Evolutionary conservation across 2,113 vertebrate species (phyloP), one percentile per base, ranked within the genome.

Genomic region (Anoplopoma fimbria): DNA sequence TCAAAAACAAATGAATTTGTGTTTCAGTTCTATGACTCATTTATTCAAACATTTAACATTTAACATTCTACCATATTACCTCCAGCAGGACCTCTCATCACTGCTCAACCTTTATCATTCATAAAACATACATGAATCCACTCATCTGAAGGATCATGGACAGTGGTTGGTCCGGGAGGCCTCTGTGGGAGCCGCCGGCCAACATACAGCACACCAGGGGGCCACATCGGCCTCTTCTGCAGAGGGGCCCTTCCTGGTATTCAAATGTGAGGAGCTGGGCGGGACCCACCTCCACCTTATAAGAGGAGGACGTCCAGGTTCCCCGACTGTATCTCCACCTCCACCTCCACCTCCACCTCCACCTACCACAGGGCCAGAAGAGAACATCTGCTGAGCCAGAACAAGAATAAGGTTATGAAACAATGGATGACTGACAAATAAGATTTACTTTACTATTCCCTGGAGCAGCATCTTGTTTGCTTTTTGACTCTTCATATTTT

Each of bases 191-290:
- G 75, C 88, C 82, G 75, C 88, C 23, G 77, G 92, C 95, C 94
- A 93, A 94, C 95, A 93, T 91, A 93, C 94, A 93, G 93, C 95
- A 92, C 95, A 85, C 93, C 95, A 96, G 95, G 95, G 95, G 95
- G 94, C 95, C 94, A 93, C 91, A 94, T 92, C 79, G 93, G 89
- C 87, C 93, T 88, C 93, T 94, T 79, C n/a, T 45, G 85, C 86
- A 9, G n/a, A n/a, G 0, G 75, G 80, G 87, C 82, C 91, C 90
- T 94, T 95, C 93, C 92, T 91, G 91, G 55, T 86, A 94, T 95
- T 93, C 91, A 94, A 94, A 94, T 93, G 55, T 72, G 4, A 2
- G 51, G 53, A 25, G 29, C 57, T 62, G 94, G 94, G 93, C 90
- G 93, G 93, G 85, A 33, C 79, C 84, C 51, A 55, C 21, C 81